These are phyloP conservation scores for Semnornis frantzii DNA, from an alignment of 2,113 vertebrate genomes.

Conservation along the genomic window DNA sequence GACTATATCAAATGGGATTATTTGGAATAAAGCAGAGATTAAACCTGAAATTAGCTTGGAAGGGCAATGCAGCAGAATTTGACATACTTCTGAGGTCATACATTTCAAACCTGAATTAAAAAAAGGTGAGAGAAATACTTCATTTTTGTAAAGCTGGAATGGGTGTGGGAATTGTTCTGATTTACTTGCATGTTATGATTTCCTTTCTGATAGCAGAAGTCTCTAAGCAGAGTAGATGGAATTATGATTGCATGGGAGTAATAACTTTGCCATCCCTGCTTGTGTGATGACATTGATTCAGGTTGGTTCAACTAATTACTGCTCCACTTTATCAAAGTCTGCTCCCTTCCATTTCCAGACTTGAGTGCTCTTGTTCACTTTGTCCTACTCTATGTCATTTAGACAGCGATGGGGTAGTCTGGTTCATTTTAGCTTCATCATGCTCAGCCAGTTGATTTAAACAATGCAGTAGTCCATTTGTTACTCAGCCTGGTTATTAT, in stretches of 20 bases:
- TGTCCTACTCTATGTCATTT: neutral
- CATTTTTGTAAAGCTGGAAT: neutral
- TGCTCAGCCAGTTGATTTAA: neutral
- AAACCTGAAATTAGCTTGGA: neutral
- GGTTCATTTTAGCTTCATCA: slow-evolving; percentile 10
- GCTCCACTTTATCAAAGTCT: neutral
- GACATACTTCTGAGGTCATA: neutral
- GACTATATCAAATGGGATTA: neutral
- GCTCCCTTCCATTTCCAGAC: neutral
- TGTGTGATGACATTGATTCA: neutral
- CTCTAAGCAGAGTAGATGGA: neutral
- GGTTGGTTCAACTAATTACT: neutral
- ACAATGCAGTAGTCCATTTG: neutral
- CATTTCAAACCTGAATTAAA: neutral
- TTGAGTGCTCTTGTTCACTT: neutral
- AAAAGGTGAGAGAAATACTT: neutral
- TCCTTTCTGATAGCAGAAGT: neutral
- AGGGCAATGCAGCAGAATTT: neutral
- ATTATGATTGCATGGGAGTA: neutral
- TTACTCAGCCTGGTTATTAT: neutral
- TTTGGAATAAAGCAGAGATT: neutral
- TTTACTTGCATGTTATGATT: neutral
- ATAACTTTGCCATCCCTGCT: neutral
- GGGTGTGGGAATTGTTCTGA: neutral
- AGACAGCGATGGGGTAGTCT: neutral